Base-by-base conservation (phyloP, 2,888 invertebrate species). In the Drosophila siamana region DNA sequence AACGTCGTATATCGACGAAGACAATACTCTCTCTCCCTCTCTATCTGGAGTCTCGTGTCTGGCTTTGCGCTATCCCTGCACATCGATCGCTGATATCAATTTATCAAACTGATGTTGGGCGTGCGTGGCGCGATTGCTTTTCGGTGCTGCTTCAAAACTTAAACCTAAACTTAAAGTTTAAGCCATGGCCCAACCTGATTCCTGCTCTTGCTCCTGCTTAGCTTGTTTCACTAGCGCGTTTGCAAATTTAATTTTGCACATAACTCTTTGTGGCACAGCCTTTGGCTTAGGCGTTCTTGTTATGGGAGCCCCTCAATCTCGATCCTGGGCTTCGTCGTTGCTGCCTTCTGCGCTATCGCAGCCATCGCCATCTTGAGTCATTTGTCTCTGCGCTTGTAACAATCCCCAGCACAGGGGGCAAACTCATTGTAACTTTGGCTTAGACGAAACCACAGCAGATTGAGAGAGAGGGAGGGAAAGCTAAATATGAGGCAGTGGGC, bases 31-130 rank as follows among this genome's bases (percentile, higher is more conserved):
- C 7, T n/a, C 19, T n/a, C 11, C 15, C 19, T 19, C 19, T 2
- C 19, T 2, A 3, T 19, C 19, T 3, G 3, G 19, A 3, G 19
- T 19, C 19, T 19, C 19, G 19, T 19, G 19, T 19, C 2, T 3
- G 1, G 19, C 19, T 1, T 3, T 19, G 19, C 19, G 28, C 50
- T 74, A 62, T 62, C 67, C 62, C 55, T 66, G 67, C 90, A 85
- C 88, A 82, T 85, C 91, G 90, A 91, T 91, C 90, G 88, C 85
- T 88, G 88, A 88, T 90, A 90, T 88, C 91, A 90, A 91, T 91
- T 91, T 91, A 91, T 92, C 91, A 91, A 81, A 79, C 83, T 88
- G 85, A 86, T 86, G 87, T 88, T 88, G 89, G 88, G 88, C 89
- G 84, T 86, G 84, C 80, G 84, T 89, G 69, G 86, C 86, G 86